Conservation (phyloP, 2,888 invertebrate genomes). For the Lepidocyrtoides sp. region DNA sequence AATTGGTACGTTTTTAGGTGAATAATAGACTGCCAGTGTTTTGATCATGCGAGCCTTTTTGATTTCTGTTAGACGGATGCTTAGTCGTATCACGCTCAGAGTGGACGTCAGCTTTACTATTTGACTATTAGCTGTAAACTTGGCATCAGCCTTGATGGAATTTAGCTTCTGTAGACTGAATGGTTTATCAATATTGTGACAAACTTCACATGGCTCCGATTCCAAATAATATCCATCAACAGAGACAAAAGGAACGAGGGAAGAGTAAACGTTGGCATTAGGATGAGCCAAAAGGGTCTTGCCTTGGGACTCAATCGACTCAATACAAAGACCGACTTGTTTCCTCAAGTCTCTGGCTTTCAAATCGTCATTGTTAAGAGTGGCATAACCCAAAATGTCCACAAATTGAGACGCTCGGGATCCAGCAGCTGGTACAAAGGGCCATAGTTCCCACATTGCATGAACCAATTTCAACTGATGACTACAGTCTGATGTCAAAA, state of each 20-base stretch:
- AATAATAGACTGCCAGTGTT: constrained; percentile 98
- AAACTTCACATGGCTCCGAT: constrained; percentile 98
- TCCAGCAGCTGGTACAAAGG: constrained; percentile 89
- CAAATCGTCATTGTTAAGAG: constrained; percentile 90
- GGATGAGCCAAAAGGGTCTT: constrained; percentile 94
- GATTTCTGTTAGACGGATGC: constrained; percentile 96
- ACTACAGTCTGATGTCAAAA: constrained; percentile 83
- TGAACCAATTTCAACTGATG: constrained; percentile 85
- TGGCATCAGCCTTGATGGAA: constrained; percentile 97
- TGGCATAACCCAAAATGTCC: constrained; percentile 97
- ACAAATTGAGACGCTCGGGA: constrained; percentile 98
- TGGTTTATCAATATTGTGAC: constrained; percentile 98
- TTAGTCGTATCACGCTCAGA: constrained; percentile 97
- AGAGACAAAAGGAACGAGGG: constrained; percentile 97
- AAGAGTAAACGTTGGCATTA: constrained; percentile 97
- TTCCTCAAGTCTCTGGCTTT: constrained; percentile 85
- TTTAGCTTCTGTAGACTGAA: constrained; percentile 96
- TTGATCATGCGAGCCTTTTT: constrained; percentile 99
- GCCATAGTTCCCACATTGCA: constrained; percentile 85
- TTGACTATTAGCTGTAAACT: constrained; percentile 99
- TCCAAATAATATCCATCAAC: constrained; percentile 98
- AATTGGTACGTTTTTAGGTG: constrained; percentile 97
- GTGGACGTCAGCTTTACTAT: constrained; percentile 98
- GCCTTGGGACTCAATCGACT: constrained; percentile 84
- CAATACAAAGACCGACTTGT: constrained; percentile 83